Percentiles rank a stretch among this genome's conserved stretches.
Evolutionary conservation across 1,140 invertebrate genomes (phyloP).

Genomic region (Amphibalanus amphitrite): DNA sequence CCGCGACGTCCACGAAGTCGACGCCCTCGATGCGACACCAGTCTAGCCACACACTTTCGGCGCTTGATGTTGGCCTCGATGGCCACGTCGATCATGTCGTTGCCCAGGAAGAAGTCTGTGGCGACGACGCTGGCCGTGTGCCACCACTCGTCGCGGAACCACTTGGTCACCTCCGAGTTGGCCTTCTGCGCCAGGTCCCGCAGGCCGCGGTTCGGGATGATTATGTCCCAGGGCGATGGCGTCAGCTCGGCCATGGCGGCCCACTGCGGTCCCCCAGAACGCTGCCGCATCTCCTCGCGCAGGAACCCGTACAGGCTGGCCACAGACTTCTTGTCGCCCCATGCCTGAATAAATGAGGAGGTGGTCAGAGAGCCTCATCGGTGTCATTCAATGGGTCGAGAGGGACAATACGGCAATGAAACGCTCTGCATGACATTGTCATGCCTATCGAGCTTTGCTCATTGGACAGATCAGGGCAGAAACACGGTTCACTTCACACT

Average conservation of each 20-base stretch:
- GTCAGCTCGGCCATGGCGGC: conserved; percentile 66
- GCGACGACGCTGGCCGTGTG: conserved; percentile 50
- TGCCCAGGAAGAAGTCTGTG: conserved; percentile 58
- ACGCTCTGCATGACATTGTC: too few species aligned
- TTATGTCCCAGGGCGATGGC: conserved; percentile 44
- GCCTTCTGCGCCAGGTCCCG: conserved; percentile 47
- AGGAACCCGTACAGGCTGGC: conserved; percentile 16
- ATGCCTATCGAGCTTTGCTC: too few species aligned
- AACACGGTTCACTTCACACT: too few species aligned
- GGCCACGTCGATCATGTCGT: conserved; percentile 49
- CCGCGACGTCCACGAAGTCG: too few species aligned
- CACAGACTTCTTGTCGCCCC: conserved; percentile 17
- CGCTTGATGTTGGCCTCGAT: conserved; percentile 35
- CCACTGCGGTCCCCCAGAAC: conserved; percentile 27
- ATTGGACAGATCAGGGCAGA: too few species aligned
- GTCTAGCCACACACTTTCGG: not conserved
- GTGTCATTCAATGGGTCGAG: too few species aligned
- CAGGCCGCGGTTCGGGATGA: conserved; percentile 42
- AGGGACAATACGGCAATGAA: too few species aligned
- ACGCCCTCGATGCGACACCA: not conserved
- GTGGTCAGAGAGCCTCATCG: conserved; percentile 13
- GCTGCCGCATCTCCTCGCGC: conserved; percentile 25
- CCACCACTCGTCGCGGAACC: conserved; percentile 43
- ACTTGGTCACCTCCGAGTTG: conserved; percentile 45
- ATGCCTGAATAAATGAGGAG: conserved; percentile 15